Evolutionary conservation across 2,113 vertebrate species (phyloP).

Genomic region (Thalassoma bifasciatum): DNA sequence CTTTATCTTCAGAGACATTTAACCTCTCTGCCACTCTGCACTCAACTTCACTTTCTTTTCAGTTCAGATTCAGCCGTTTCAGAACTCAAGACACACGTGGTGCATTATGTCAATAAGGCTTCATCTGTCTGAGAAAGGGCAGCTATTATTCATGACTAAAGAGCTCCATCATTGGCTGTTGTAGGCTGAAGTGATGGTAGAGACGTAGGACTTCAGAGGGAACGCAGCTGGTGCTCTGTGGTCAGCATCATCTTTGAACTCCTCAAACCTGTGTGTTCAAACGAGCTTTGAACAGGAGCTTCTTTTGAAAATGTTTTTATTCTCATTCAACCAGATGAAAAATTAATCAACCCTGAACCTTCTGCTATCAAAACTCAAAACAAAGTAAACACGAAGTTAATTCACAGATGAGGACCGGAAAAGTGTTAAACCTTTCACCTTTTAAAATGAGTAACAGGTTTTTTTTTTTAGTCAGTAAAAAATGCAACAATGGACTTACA

Average conservation of each 20-base stretch:
- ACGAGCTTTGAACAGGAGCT: slow-evolving; percentile 19
- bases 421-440: no score
- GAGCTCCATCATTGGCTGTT: not conserved
- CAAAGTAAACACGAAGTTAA: not conserved
- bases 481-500: no score
- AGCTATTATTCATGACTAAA: not conserved
- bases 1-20: not conserved
- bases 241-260: slow-evolving; percentile 38
- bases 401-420: not conserved
- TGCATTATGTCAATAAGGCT: not conserved
- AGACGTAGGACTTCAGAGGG: slow-evolving; percentile 19
- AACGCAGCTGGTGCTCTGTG: not conserved
- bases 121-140: not conserved
- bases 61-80: not conserved
- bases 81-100: not conserved
- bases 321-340: slow-evolving; percentile 9
- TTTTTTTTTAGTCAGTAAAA: no score
- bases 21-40: not conserved
- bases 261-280: slow-evolving; percentile 27
- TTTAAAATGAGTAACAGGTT: not conserved
- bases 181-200: not conserved
- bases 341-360: not conserved
- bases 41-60: not conserved
- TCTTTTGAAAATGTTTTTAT: slow-evolving; percentile 4
- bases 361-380: not conserved